phyloP scores from a whole-genome alignment of 2,888 invertebrate genomes.

The Druceiella hillmani region DNA sequence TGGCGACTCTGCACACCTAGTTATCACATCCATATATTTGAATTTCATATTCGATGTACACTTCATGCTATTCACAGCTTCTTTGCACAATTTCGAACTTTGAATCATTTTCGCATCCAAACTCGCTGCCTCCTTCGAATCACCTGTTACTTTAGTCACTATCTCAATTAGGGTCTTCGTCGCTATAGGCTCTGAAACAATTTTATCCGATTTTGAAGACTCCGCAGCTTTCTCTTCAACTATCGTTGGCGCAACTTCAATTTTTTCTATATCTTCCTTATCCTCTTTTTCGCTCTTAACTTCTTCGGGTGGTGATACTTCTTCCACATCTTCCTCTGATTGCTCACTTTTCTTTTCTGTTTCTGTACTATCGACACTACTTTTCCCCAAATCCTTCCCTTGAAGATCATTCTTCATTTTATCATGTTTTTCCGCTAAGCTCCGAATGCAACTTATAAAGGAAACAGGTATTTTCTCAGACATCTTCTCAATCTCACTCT shows the following conservation, averaged over 20 bases:
- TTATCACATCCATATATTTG: slow-evolving; percentile 39
- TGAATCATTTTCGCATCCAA: slow-evolving; percentile 37
- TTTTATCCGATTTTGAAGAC: background rate
- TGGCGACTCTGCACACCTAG: slow-evolving; percentile 36
- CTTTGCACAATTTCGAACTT: slow-evolving; percentile 36
- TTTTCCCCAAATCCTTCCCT: slow-evolving; percentile 29
- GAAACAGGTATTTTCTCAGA: too few relatives aligned
- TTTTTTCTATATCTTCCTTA: too few relatives aligned
- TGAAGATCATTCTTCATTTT: slow-evolving; percentile 1
- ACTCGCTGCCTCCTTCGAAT: slow-evolving; percentile 26
- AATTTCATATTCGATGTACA: slow-evolving; percentile 34
- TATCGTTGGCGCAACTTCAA: background rate
- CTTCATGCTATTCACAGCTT: slow-evolving; percentile 26
- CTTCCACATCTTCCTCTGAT: slow-evolving; percentile 29
- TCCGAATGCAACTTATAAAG: slow-evolving; percentile 40
- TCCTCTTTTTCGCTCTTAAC: background rate
- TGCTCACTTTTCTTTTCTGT: slow-evolving; percentile 28
- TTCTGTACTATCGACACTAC: slow-evolving; percentile 36
- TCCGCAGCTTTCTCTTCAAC: background rate
- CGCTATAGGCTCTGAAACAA: too few relatives aligned
- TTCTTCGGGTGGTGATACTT: slow-evolving; percentile 27
- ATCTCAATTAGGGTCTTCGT: too few relatives aligned
- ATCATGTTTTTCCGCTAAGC: slow-evolving; percentile 34
- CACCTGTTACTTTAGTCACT: too few relatives aligned
- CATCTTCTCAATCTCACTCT: slow-evolving; percentile 39